phyloP scores from a whole-genome alignment of 2,888 invertebrate genomes.

The Rhagium mordax region DNA sequence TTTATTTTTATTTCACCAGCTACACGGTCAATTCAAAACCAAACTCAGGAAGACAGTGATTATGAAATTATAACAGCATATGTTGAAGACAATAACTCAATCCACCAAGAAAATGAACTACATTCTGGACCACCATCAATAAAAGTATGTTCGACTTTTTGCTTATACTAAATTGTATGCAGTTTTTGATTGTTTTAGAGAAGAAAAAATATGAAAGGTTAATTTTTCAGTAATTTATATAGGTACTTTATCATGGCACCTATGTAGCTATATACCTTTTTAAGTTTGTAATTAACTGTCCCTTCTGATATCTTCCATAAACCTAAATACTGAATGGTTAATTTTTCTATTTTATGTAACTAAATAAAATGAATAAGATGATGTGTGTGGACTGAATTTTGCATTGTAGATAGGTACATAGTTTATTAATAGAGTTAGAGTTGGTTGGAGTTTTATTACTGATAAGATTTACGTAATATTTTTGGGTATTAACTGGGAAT shows the following conservation, averaged over 20 bases:
- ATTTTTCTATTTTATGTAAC: constrained; percentile 10
- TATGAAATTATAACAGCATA: constrained; percentile 83
- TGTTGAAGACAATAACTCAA: constrained; percentile 90
- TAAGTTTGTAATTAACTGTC: too few species aligned
- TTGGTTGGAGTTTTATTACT: neutral
- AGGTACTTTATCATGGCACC: too few species aligned
- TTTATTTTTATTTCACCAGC: constrained; percentile 32
- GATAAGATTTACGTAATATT: neutral
- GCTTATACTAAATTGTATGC: constrained; percentile 11
- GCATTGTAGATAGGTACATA: constrained; percentile 45
- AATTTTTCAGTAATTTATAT: neutral
- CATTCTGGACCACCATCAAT: constrained; percentile 85
- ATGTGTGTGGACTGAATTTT: constrained; percentile 32
- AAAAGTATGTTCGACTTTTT: constrained; percentile 75
- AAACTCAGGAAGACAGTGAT: constrained; percentile 80
- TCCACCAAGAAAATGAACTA: constrained; percentile 84
- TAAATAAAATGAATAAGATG: neutral
- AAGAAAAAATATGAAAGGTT: constrained; percentile 1
- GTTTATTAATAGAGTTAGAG: constrained; percentile 14
- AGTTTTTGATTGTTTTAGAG: constrained; percentile 23
- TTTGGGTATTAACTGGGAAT: neutral
- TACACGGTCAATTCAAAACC: constrained; percentile 45
- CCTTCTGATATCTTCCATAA: too few species aligned
- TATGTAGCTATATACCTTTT: too few species aligned
- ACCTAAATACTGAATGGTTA: constrained; percentile 13